phyloP scores from a whole-genome alignment of 1,140 invertebrate genomes.

The Scylla paramamosain region DNA sequence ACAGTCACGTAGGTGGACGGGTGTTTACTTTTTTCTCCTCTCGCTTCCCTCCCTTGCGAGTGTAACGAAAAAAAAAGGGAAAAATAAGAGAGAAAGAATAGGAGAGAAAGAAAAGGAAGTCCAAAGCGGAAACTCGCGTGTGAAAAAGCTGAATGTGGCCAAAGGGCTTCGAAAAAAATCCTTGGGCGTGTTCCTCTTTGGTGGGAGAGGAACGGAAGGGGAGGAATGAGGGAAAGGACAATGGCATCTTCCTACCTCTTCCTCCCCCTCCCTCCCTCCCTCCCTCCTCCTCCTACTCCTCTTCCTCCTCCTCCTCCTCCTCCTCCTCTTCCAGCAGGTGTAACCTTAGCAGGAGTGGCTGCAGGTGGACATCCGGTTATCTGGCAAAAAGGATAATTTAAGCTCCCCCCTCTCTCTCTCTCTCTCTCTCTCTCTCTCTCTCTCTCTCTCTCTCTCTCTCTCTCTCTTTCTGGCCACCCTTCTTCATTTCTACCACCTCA shows the following conservation, averaged over 20 bases:
- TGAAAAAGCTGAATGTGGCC: neutral
- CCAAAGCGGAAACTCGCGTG: neutral
- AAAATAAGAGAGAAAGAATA: neutral
- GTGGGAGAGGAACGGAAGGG: neutral
- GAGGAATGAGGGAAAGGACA: neutral
- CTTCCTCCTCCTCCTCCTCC: neutral
- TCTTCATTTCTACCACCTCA: neutral
- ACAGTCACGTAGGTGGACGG: neutral
- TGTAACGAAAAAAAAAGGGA: neutral
- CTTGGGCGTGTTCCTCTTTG: neutral
- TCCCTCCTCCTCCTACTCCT: neutral
- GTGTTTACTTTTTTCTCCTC: too few relatives aligned
- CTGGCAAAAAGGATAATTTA: neutral
- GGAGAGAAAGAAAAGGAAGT: neutral
- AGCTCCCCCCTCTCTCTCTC: neutral
- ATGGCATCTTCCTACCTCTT: neutral
- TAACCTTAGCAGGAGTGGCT: neutral
- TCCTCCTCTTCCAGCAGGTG: neutral
- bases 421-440: neutral
- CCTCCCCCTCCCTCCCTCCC: neutral
- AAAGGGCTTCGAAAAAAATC: neutral
- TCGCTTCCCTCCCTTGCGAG: neutral
- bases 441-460: too few relatives aligned
- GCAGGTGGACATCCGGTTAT: constrained; percentile 8
- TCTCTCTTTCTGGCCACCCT: neutral